Evolutionary conservation across 2,888 invertebrate genomes (phyloP), one percentile per base, ranked within the genome.

Genomic region (Heliconius sara): DNA sequence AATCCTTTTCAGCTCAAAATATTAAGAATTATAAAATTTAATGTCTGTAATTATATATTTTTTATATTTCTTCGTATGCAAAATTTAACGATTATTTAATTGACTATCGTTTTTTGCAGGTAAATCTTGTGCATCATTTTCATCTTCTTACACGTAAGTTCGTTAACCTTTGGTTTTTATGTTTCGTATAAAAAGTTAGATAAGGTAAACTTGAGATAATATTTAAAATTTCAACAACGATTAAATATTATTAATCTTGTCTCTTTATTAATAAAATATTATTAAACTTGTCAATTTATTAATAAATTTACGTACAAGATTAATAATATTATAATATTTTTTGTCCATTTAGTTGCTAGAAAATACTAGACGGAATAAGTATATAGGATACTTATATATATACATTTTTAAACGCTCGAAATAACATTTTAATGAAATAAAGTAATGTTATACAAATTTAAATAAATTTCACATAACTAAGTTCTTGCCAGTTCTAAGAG

Each of bases 81-180:
- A 70, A 70, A 70, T 43, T 39, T 70, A 43, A 65, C 75, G 22
- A 63, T 43, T 43, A 43, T 75, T 75, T 27, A 79, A 75, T 60
- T 22, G 63, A 47, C 13, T 39, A 84, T 83, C 83, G 77, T 83
- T 84, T 83, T 82, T 86, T 85, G 71, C 85, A 87, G 86, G 86
- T 86, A 85, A 86, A 75, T 79, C 74, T 79, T 74, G 68, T 78
- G 60, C 74, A 67, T 75, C 77, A 77, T 78, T 73, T 72, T 72
- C 52, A 63, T 67, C 71, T 43, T 34, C 79, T 47, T 79, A 74
- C 12, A 75, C 27, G 79, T 76, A 43, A 79, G 79, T 76, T 67
- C 60, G 52, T 52, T 47, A n/a, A 43, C 39, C 75, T 75, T 12
- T 63, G 25, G 25, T 65, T 75, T 65, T 65, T 19, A 52, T 27